Evolutionary conservation across 1,140 invertebrate species (phyloP), one percentile per base, ranked within the genome.

Genomic region (Drosophila saltans): DNA sequence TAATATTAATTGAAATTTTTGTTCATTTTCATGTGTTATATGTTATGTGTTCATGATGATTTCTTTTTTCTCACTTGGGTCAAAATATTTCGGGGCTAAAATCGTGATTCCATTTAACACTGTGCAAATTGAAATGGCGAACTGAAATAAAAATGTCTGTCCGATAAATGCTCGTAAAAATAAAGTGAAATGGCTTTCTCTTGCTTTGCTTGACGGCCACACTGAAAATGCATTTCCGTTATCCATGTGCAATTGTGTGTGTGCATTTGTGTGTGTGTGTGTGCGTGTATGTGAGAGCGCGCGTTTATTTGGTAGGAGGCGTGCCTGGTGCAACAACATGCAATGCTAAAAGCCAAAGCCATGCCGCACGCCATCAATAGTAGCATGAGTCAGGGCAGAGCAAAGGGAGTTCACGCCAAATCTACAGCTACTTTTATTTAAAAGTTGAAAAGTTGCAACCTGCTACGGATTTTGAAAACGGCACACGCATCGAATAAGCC

Each of bases 131-230:
- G 81, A 85, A 85, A 85, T 52, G 75, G 71, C 75, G 60, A 69
- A 56, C 56, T 64, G 63, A 75, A 81, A 78, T 69, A 72, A 68
- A 52, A 78, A 81, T 60, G 75, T 71, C 70, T 55, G 57, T 55
- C 56, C 64, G 73, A 79, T 81, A 88, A 89, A 88, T 78, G 83
- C 80, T 88, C 84, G 84, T 86, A 88, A 88, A 78, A 86, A 75
- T 88, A 78, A 80, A 75, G 69, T 75, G 83, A 82, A 88, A 88
- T 89, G 81, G 83, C 84, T 89, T 88, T 88, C 83, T 83, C 83
- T 78, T 86, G 83, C 83, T 74, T 82, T 82, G 45, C 83, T 88
- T 88, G 84, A 83, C 84, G 80, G 76, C 80, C 84, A 83, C 84
- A 83, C 82, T 88, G 82, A 69, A 86, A 86, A 83, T 86, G 82